phyloP scores from a whole-genome alignment of 1,140 invertebrate genomes.

The Ericerus pela region DNA sequence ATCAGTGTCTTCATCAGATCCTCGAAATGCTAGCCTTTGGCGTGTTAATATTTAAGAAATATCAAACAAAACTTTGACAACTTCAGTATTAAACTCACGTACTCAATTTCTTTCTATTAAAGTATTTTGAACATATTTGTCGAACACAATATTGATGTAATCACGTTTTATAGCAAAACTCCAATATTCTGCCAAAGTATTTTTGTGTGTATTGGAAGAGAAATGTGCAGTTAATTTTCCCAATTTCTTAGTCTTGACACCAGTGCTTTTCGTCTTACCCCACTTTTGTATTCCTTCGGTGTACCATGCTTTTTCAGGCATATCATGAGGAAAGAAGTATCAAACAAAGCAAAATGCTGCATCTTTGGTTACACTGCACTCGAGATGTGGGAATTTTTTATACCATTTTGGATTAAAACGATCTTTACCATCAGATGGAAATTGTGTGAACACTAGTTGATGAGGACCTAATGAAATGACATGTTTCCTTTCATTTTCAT shows the following conservation, averaged over 20 bases:
- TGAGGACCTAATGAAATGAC: conserved; percentile 12
- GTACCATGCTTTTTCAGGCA: background rate
- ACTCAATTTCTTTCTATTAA: background rate
- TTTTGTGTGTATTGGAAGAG: conserved; percentile 1
- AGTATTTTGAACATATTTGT: background rate
- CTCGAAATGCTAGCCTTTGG: conserved; percentile 9
- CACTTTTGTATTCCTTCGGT: background rate
- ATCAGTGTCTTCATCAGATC: background rate
- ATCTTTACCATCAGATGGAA: conserved; percentile 4
- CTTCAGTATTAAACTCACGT: conserved; percentile 7
- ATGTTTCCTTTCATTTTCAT: background rate
- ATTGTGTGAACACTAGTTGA: conserved; percentile 7
- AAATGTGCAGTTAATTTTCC: conserved; percentile 8
- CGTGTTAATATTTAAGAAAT: background rate
- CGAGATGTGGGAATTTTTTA: conserved; percentile 3
- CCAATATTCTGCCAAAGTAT: conserved; percentile 4
- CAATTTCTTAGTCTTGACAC: background rate
- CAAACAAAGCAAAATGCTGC: background rate
- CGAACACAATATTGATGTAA: background rate
- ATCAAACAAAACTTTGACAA: conserved; percentile 9
- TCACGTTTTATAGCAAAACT: background rate
- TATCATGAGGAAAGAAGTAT: background rate
- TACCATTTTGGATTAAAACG: background rate
- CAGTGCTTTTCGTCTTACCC: conserved; percentile 5
- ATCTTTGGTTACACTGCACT: conserved; percentile 1